A percentile compares a stretch with the other conserved stretches of the same genome.
Conservation (phyloP, 2,797 vertebrate genomes). For the Eulemur mongoz region DNA sequence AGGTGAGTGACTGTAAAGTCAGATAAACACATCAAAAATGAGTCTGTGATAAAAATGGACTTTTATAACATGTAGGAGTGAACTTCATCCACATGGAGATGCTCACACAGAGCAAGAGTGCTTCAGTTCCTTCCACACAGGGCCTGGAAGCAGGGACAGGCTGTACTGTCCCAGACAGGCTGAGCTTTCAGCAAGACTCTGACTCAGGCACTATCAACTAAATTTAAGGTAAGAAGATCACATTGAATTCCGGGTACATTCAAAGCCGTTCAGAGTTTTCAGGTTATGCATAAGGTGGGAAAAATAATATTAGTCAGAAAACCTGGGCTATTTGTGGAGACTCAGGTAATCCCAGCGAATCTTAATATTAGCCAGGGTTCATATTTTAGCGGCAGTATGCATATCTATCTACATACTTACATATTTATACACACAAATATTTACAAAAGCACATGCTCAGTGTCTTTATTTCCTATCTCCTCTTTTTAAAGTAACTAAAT, state of each 20-base stretch:
- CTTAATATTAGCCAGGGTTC: background rate
- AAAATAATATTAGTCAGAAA: background rate
- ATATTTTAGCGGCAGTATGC: no score
- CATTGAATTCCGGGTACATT: background rate
- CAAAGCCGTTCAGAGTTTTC: background rate
- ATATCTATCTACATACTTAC: background rate
- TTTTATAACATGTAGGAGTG: background rate
- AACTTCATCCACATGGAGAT: background rate
- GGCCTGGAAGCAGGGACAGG: accelerated
- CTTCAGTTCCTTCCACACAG: accelerated
- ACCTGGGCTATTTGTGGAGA: background rate
- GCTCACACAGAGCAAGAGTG: background rate
- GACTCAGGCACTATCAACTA: background rate
- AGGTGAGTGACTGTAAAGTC: background rate
- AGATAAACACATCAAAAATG: background rate
- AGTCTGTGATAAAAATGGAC: background rate
- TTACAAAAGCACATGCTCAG: background rate
- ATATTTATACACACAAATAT: background rate
- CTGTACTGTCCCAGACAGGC: accelerated
- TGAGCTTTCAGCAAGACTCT: background rate
- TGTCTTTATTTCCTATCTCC: background rate
- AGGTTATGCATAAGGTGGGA: background rate
- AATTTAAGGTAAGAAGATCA: background rate
- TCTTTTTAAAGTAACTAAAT: background rate
- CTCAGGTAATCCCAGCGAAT: background rate